These are phyloP conservation scores for Diarsia mendica DNA, from an alignment of 2,888 invertebrate genomes.

Conservation along the genomic window DNA sequence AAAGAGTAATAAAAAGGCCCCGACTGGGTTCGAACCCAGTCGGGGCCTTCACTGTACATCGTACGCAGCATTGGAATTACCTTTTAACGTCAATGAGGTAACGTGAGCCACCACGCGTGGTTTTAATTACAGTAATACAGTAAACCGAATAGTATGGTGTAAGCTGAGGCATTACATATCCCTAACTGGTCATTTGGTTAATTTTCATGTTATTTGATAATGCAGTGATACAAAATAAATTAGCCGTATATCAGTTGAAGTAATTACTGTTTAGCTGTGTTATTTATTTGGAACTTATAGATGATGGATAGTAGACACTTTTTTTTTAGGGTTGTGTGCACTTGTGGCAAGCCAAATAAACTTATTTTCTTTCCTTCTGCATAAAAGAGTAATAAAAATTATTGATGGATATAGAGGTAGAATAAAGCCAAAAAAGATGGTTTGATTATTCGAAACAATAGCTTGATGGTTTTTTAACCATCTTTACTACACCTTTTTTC, in stretches of 20 bases:
- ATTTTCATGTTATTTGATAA: slow-evolving; percentile 45
- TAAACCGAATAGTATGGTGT: not conserved
- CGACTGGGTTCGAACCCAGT: too few relatives aligned
- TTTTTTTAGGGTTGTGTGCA: not conserved
- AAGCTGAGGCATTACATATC: slow-evolving; percentile 8
- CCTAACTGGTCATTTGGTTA: slow-evolving; percentile 31
- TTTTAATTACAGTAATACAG: slow-evolving; percentile 51
- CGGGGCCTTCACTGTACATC: too few relatives aligned
- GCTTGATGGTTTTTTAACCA: too few relatives aligned
- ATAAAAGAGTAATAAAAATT: too few relatives aligned
- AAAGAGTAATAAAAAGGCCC: too few relatives aligned
- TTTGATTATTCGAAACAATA: not conserved
- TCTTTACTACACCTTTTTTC: too few relatives aligned
- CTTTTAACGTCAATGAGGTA: slow-evolving; percentile 30
- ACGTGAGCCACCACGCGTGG: slow-evolving; percentile 19
- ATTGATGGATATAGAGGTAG: not conserved
- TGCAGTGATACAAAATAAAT: slow-evolving; percentile 32
- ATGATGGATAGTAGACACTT: too few relatives aligned
- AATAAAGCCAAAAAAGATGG: not conserved
- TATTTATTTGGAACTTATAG: not conserved
- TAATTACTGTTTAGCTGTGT: slow-evolving; percentile 17
- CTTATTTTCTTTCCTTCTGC: too few relatives aligned
- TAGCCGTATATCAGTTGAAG: slow-evolving; percentile 14
- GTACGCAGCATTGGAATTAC: not conserved
- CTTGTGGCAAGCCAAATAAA: not conserved